These are phyloP conservation scores for Schizopygopsis malacanthus DNA, from an alignment of 2,797 vertebrate genomes.

Conservation along the genomic window DNA sequence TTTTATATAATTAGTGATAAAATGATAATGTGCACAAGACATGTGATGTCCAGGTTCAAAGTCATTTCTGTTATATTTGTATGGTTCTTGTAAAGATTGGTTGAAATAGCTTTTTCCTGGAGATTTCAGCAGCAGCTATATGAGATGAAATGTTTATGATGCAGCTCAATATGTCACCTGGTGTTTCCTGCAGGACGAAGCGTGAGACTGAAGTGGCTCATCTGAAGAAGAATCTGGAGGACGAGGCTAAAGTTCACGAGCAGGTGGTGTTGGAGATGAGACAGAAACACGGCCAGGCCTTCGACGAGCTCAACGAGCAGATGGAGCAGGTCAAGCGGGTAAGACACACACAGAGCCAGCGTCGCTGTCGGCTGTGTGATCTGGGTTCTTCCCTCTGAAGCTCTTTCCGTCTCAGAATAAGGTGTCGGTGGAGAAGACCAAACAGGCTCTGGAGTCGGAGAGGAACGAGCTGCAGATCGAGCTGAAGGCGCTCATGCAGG, in stretches of 20 bases:
- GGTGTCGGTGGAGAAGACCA: constrained; percentile 93
- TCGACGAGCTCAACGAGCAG: constrained; percentile 95
- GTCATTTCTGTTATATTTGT: not conserved
- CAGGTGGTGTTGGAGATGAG: constrained; percentile 90
- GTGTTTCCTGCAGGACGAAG: constrained; percentile 78
- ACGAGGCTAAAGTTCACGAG: constrained; percentile 90
- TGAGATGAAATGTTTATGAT: not conserved
- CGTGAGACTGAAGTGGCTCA: constrained; percentile 94
- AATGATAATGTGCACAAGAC: not conserved
- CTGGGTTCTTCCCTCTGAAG: not conserved
- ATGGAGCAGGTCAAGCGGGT: constrained; percentile 97
- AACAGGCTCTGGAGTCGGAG: constrained; percentile 93
- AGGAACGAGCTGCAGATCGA: constrained; percentile 91
- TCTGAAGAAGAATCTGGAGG: constrained; percentile 91
- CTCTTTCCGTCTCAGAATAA: constrained; percentile 82
- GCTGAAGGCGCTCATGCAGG: constrained; percentile 89
- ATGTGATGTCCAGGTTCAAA: not conserved
- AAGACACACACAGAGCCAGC: too few relatives aligned
- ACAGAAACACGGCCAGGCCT: constrained; percentile 92
- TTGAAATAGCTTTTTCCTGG: not conserved
- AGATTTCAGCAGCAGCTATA: not conserved
- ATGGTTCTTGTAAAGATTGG: not conserved
- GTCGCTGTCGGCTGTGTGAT: not conserved
- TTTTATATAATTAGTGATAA: not conserved
- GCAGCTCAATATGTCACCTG: not conserved